phyloP scores from a whole-genome alignment of 2,888 invertebrate genomes.

The Crossocerus cetratus region DNA sequence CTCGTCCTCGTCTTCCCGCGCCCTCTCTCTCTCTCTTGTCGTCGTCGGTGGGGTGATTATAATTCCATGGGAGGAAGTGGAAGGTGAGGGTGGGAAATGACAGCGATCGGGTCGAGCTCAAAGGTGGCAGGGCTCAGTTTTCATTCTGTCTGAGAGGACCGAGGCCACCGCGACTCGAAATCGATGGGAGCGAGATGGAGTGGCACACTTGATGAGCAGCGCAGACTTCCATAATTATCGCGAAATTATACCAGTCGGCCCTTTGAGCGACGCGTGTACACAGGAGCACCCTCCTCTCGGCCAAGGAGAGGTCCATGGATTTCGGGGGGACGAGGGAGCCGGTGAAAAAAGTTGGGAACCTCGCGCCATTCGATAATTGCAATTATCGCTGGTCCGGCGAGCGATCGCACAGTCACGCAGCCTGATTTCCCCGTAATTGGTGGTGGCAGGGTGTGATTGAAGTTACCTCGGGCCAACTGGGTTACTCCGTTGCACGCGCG shows the following conservation, averaged over 20 bases:
- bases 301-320: constrained; percentile 2
- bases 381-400: background rate
- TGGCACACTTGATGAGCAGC: constrained; percentile 24
- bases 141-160: constrained; percentile 36
- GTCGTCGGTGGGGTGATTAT: constrained; percentile 45
- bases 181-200: background rate
- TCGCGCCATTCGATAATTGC: background rate
- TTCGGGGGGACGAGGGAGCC: background rate
- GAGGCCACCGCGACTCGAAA: constrained; percentile 17
- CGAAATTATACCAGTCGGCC: constrained; percentile 35
- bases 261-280: constrained; percentile 25
- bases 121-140: constrained; percentile 43
- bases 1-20: background rate
- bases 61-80: constrained; percentile 36
- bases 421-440: background rate
- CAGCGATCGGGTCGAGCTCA: constrained; percentile 61
- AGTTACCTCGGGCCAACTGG: background rate
- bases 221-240: constrained; percentile 36
- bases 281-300: constrained; percentile 22
- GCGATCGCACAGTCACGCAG: background rate
- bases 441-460: background rate
- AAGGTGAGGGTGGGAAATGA: constrained; percentile 45
- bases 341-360: background rate
- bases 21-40: background rate
- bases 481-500: background rate